Conservation (phyloP, 2,888 invertebrate species). For the Tetheella fluctuosa region DNA sequence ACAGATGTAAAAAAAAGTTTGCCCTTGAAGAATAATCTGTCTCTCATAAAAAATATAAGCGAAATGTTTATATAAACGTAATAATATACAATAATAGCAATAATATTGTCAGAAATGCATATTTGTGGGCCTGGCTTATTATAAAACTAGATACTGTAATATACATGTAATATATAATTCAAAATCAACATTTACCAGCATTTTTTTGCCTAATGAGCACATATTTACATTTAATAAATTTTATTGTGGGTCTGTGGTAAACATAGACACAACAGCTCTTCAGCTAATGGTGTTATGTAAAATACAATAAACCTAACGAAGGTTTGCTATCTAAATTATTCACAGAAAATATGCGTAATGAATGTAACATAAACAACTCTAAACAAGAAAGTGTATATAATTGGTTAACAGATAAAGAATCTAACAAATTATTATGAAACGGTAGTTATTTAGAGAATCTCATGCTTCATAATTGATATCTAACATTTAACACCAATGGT, state of each 20-base stretch:
- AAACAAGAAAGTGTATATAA: constrained; percentile 58
- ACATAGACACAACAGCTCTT: too few species aligned
- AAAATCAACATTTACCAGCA: too few species aligned
- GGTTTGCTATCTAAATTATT: constrained; percentile 15
- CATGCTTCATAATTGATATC: constrained; percentile 34
- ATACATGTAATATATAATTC: not conserved
- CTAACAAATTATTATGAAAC: constrained; percentile 40
- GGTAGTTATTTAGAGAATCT: constrained; percentile 29
- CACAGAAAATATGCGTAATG: constrained; percentile 12
- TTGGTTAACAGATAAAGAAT: constrained; percentile 42
- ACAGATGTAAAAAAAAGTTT: too few species aligned
- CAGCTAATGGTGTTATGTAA: constrained; percentile 10
- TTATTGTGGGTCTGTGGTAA: not conserved
- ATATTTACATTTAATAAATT: not conserved
- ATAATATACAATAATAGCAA: not conserved
- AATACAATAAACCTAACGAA: constrained; percentile 5
- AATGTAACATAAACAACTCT: constrained; percentile 13
- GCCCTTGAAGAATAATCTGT: too few species aligned
- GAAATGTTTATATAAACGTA: too few species aligned
- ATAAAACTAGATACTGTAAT: not conserved
- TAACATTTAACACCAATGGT: constrained; percentile 28
- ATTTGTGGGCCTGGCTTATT: too few species aligned
- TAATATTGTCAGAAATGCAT: too few species aligned
- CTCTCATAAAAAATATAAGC: too few species aligned
- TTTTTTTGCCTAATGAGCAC: not conserved